A percentile compares a stretch with the other conserved stretches of the same genome.
These are phyloP conservation scores for Micronycteris hirsuta DNA, from an alignment of 2,113 vertebrate species.

Conservation along the genomic window DNA sequence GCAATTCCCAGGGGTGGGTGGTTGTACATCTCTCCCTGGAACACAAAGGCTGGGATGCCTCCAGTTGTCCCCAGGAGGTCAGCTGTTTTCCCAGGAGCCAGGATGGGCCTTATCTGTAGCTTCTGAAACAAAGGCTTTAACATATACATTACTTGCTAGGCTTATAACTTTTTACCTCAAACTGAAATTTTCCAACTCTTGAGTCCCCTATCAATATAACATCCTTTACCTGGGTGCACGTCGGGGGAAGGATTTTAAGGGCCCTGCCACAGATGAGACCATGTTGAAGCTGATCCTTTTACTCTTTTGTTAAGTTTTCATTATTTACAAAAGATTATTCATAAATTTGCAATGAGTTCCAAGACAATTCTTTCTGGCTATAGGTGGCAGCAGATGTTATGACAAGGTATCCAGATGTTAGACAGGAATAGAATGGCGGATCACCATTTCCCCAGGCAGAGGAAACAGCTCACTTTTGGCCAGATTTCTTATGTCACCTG, in stretches of 20 bases:
- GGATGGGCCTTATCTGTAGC: too few species aligned
- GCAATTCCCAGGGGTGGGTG: too few species aligned
- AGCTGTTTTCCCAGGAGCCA: too few species aligned
- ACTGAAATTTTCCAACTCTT: too few species aligned
- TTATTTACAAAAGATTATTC: background rate
- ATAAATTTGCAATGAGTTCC: background rate
- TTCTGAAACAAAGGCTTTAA: too few species aligned
- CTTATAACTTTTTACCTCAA: too few species aligned
- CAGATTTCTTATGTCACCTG: background rate
- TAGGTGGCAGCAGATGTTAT: background rate
- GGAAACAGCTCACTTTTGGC: background rate
- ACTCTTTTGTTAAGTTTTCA: background rate
- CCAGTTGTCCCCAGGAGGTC: too few species aligned
- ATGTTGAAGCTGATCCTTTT: background rate
- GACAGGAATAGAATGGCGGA: background rate
- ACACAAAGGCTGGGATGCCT: too few species aligned
- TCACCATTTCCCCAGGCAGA: background rate
- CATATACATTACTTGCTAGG: too few species aligned
- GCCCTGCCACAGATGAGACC: background rate
- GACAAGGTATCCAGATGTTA: background rate
- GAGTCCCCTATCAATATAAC: too few species aligned
- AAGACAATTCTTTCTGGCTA: background rate
- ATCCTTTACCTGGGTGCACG: background rate
- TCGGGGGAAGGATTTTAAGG: background rate
- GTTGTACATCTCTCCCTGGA: too few species aligned